phyloP scores from a whole-genome alignment of 2,113 vertebrate genomes.

The Crotalus viridis region DNA sequence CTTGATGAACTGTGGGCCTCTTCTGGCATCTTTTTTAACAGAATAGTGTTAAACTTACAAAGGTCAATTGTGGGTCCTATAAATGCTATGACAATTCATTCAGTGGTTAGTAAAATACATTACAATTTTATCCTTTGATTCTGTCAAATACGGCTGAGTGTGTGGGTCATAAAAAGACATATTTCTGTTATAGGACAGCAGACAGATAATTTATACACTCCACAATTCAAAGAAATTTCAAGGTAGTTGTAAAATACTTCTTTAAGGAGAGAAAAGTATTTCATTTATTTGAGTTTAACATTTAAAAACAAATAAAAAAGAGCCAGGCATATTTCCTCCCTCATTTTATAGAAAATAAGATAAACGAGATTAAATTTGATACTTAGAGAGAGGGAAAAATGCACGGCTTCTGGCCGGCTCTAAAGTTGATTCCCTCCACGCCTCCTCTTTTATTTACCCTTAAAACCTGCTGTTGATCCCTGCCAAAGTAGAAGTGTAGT shows the following conservation, averaged over 20 bases:
- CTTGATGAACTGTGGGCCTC: slow-evolving; percentile 3
- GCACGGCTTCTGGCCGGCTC: slow-evolving; percentile 47
- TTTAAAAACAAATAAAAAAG: slow-evolving; percentile 53
- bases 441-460: slow-evolving; percentile 31
- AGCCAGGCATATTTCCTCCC: slow-evolving; percentile 16
- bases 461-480: slow-evolving; percentile 52
- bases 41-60: slow-evolving; percentile 8
- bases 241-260: slow-evolving; percentile 68
- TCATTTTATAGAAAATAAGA: slow-evolving; percentile 35
- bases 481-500: slow-evolving; percentile 57
- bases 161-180: slow-evolving; percentile 64
- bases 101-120: slow-evolving; percentile 65
- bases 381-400: slow-evolving; percentile 34
- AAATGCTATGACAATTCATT: slow-evolving; percentile 61
- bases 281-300: slow-evolving; percentile 64
- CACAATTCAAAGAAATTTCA: slow-evolving; percentile 72
- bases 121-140: slow-evolving; percentile 71
- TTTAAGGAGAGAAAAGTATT: slow-evolving; percentile 23
- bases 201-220: slow-evolving; percentile 66
- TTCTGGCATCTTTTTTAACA: not conserved
- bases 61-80: slow-evolving; percentile 62
- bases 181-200: slow-evolving; percentile 69
- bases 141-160: slow-evolving; percentile 65
- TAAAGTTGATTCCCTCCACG: slow-evolving; percentile 52
- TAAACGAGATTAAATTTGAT: slow-evolving; percentile 55